Base-by-base conservation (phyloP, 1,140 invertebrate species). In the Cydia fagiglandana region DNA sequence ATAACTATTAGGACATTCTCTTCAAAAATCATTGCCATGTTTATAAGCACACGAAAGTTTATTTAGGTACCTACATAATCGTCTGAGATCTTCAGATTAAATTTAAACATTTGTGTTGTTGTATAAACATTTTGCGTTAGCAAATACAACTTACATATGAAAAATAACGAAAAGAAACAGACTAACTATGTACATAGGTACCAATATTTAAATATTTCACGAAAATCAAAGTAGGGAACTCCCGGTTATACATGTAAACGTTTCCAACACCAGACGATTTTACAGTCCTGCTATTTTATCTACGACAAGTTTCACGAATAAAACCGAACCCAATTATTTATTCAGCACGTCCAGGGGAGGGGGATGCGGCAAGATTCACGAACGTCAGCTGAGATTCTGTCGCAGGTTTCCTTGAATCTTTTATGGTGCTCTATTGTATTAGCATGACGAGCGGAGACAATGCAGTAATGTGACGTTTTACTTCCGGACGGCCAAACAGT, bases 271-370 rank as follows among this genome's bases (percentile, higher is more conserved):
- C 24, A 12, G 17, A 61, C 20, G n/a, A 15, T 56, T 4, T 15
- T 61, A 41, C 45, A 70, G 15, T 38, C 66, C 38, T 45, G 30
- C 66, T 15, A 70, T 34, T 38, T 70, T 70, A 70, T 70, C 34
- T 41, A 41, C 66, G 66, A 70, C 66, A 70, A 70, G 15, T 70
- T 45, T 45, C 38, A 45, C 13, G 66, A 70, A 70, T 70, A 70
- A 70, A 70, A 70, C 66, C 66, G 34, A 70, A 70, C 66, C 66
- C 66, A 70, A 41, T 70, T 70, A 70, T 70, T 70, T 70, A 70
- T 70, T 70, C 66, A 70, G 66, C 66, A 70, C 38, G 66, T 38
- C 66, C 66, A 38, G n/a, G 34, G 66, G 66, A 4, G 66, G 66
- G 15, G 28, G 66, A 34, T 38, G 34, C 66, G 66, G 20, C 34